A percentile compares a stretch with the other conserved stretches of the same genome.
Evolutionary conservation across 2,888 invertebrate species (phyloP).

Genomic region (Chydorus sphaericus): DNA sequence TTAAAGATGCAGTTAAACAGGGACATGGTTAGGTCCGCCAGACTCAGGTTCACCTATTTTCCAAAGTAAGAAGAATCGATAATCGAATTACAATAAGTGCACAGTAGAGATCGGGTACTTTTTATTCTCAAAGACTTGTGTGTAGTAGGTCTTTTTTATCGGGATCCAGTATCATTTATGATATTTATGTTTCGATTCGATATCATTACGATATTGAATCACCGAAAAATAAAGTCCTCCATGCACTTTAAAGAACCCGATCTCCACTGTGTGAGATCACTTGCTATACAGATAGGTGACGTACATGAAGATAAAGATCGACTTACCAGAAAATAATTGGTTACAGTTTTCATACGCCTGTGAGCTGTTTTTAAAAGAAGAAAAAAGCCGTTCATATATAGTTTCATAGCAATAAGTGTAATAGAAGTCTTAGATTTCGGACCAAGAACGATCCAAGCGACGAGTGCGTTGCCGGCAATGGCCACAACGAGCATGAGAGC

Average conservation of each 20-base stretch:
- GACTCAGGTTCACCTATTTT: constrained; percentile 2
- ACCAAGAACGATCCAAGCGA: constrained; percentile 87
- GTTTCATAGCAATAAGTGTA: constrained; percentile 25
- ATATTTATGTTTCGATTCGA: too few relatives aligned
- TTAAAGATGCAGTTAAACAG: constrained; percentile 79
- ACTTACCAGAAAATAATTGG: constrained; percentile 26
- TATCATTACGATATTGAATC: background rate
- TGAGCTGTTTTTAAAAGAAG: constrained; percentile 42
- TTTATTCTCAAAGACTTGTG: too few relatives aligned
- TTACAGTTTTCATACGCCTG: constrained; percentile 70
- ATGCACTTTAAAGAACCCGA: too few relatives aligned
- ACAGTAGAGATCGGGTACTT: too few relatives aligned
- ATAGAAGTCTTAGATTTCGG: constrained; percentile 38
- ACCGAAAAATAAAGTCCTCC: background rate
- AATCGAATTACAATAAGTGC: background rate
- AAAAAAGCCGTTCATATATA: background rate
- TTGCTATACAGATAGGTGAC: too few relatives aligned
- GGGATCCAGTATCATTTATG: too few relatives aligned
- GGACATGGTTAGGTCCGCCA: constrained; percentile 63
- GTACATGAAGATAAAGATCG: background rate
- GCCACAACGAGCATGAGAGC: constrained; percentile 61
- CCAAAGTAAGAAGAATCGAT: background rate
- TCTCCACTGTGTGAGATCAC: too few relatives aligned
- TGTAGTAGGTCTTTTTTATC: too few relatives aligned
- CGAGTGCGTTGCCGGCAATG: constrained; percentile 73